phyloP scores from a whole-genome alignment of 2,888 invertebrate species.

The Linyphia triangularis region DNA sequence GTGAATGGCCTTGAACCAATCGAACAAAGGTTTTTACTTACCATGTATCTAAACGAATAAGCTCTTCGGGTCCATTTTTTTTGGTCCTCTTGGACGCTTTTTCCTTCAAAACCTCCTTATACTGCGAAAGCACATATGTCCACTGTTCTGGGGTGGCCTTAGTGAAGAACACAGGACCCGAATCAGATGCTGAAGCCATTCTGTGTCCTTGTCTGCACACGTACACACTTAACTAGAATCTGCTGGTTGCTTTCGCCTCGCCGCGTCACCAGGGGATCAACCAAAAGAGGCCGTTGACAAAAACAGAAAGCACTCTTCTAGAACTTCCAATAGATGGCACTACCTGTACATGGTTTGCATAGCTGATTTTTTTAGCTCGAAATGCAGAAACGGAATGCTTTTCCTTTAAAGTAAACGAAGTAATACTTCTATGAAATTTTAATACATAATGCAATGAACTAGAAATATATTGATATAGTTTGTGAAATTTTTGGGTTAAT shows the following conservation, averaged over 20 bases:
- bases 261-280: slow-evolving; percentile 71
- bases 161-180: slow-evolving; percentile 87
- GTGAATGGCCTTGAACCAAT: slow-evolving; percentile 75
- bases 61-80: slow-evolving; percentile 89
- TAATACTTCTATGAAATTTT: neutral
- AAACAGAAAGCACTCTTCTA: slow-evolving; percentile 63
- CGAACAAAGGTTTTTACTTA: slow-evolving; percentile 81
- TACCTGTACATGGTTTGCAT: slow-evolving; percentile 67
- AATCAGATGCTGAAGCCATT: slow-evolving; percentile 77
- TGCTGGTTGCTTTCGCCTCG: slow-evolving; percentile 47
- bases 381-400: too few species aligned
- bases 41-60: slow-evolving; percentile 97
- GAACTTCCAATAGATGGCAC: slow-evolving; percentile 73
- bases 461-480: neutral
- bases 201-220: slow-evolving; percentile 47
- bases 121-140: slow-evolving; percentile 92
- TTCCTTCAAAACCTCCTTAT: slow-evolving; percentile 92
- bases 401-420: neutral
- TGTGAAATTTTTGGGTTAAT: neutral
- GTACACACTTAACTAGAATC: slow-evolving; percentile 71
- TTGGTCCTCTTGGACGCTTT: slow-evolving; percentile 94
- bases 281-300: slow-evolving; percentile 74
- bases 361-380: neutral
- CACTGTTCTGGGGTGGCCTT: slow-evolving; percentile 90
- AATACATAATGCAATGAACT: neutral